Percentiles rank a stretch among this genome's conserved stretches.
phyloP scores from a whole-genome alignment of 2,888 invertebrate species.

The Oscheius sp. region DNA sequence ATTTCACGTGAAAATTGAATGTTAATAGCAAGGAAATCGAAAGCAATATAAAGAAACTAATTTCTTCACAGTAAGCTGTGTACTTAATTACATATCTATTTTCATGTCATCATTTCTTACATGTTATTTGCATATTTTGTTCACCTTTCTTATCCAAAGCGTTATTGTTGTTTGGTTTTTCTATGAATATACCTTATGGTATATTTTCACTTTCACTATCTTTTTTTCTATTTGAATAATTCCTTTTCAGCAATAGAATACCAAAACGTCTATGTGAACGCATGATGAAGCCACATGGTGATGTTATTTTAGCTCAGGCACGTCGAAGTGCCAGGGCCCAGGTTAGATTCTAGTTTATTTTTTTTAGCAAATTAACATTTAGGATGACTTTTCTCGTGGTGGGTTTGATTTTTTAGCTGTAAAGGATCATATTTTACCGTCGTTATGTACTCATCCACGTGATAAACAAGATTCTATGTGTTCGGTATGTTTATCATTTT shows the following conservation, averaged over 20 bases:
- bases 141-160: no score
- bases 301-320: neutral
- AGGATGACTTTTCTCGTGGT: conserved; percentile 31
- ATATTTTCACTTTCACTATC: neutral
- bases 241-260: neutral
- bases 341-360: neutral
- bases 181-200: no score
- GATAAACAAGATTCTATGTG: conserved; percentile 30
- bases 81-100: no score
- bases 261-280: neutral
- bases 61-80: no score
- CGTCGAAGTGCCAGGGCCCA: conserved; percentile 5
- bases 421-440: conserved; percentile 56
- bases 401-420: conserved; percentile 39
- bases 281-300: neutral
- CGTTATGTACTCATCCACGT: conserved; percentile 45
- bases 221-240: neutral
- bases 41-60: no score
- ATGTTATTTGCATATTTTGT: no score
- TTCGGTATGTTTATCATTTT: conserved; percentile 35
- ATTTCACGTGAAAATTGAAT: no score
- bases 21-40: no score
- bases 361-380: neutral
- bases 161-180: no score
- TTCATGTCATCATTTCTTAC: no score